phyloP scores from a whole-genome alignment of 2,888 invertebrate species.

The Xestia ashworthii region DNA sequence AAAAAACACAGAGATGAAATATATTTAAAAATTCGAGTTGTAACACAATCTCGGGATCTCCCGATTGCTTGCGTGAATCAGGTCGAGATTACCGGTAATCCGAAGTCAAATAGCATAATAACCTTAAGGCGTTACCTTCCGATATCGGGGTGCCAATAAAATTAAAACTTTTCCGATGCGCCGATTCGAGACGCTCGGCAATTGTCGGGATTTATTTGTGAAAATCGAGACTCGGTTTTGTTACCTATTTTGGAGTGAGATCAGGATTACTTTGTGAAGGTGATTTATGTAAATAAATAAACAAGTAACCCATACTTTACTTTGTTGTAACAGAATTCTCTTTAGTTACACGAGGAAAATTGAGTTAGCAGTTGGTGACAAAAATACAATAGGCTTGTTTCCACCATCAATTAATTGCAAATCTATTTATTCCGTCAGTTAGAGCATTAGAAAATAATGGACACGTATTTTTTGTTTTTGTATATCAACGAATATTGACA shows the following conservation, averaged over 20 bases:
- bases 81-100: constrained; percentile 69
- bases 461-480: too few species aligned
- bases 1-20: constrained; percentile 13
- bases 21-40: constrained; percentile 33
- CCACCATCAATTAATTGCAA: too few species aligned
- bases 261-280: constrained; percentile 14
- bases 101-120: constrained; percentile 68
- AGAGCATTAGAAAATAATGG: too few species aligned
- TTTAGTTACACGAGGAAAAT: background rate
- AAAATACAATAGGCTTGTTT: too few species aligned
- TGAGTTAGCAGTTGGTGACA: background rate
- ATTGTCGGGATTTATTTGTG: constrained; percentile 41
- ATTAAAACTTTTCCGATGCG: constrained; percentile 74
- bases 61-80: constrained; percentile 64
- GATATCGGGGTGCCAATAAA: constrained; percentile 72
- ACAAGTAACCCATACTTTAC: background rate
- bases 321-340: background rate
- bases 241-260: constrained; percentile 18
- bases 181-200: constrained; percentile 31
- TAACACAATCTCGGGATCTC: constrained; percentile 37
- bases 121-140: constrained; percentile 66
- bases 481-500: too few species aligned
- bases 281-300: constrained; percentile 34
- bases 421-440: too few species aligned
- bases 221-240: constrained; percentile 23